Evolutionary conservation across 2,113 vertebrate genomes (phyloP).

Genomic region (Forbesichthys agassizii): DNA sequence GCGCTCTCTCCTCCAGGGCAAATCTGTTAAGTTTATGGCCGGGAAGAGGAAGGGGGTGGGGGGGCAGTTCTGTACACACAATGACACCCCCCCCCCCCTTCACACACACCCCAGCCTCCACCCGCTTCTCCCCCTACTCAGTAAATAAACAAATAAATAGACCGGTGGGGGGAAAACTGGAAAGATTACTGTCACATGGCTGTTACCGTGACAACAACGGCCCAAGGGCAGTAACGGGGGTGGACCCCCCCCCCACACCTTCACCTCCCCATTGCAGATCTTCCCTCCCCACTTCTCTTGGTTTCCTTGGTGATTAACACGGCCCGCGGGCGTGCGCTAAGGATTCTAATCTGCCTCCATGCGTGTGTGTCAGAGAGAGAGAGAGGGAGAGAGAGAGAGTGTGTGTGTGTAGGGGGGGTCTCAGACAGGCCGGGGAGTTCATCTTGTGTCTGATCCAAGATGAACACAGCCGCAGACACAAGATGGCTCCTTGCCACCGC

Average conservation of each 20-base stretch:
- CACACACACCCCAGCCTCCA: neutral
- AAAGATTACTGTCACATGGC: slow-evolving; percentile 78
- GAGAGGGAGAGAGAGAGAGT: slow-evolving; percentile 28
- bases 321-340: slow-evolving; percentile 68
- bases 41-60: slow-evolving; percentile 1
- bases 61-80: slow-evolving; percentile 38
- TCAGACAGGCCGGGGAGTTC: slow-evolving; percentile 5
- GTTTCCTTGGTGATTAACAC: slow-evolving; percentile 71
- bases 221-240: slow-evolving; percentile 69
- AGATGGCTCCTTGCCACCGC: slow-evolving; percentile 17
- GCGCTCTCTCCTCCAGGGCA: slow-evolving; percentile 45
- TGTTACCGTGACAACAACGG: slow-evolving; percentile 67
- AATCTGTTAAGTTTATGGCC: slow-evolving; percentile 44
- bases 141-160: slow-evolving; percentile 24
- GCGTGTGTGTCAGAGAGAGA: slow-evolving; percentile 9
- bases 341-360: slow-evolving; percentile 67
- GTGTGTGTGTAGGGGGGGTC: slow-evolving; percentile 9
- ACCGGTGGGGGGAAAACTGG: slow-evolving; percentile 41
- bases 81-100: slow-evolving; percentile 18
- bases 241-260: slow-evolving; percentile 27
- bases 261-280: neutral
- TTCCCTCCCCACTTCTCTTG: slow-evolving; percentile 3
- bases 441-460: no score
- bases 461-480: slow-evolving; percentile 5
- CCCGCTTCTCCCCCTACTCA: slow-evolving; percentile 12